Conservation (phyloP, 2,888 invertebrate species). For the Drosophila crucigera region DNA sequence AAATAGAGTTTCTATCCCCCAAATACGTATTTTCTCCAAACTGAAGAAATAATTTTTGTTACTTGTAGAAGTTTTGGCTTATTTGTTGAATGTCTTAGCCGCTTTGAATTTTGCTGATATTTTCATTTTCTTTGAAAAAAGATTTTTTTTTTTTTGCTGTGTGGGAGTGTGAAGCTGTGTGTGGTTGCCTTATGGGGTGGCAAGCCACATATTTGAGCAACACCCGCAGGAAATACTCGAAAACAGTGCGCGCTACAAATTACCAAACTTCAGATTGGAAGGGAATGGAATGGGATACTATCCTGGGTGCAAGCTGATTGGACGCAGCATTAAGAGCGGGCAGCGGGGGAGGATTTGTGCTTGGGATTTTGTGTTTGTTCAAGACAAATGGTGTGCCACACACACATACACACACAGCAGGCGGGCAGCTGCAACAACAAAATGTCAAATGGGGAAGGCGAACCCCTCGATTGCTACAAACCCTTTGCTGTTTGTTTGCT, state of each 20-base stretch:
- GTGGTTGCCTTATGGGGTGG: conserved; percentile 22
- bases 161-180: conserved; percentile 53
- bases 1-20: not conserved
- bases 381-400: conserved; percentile 59
- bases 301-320: conserved; percentile 68
- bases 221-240: conserved; percentile 79
- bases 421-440: conserved; percentile 66
- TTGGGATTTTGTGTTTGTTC: conserved; percentile 59
- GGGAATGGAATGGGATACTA: conserved; percentile 26
- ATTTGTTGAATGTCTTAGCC: not conserved
- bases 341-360: conserved; percentile 28
- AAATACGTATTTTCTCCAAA: not conserved
- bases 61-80: not conserved
- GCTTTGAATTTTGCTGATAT: not conserved
- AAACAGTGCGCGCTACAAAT: conserved; percentile 66
- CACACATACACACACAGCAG: conserved; percentile 47
- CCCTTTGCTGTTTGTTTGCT: conserved; percentile 56
- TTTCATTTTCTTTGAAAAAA: not conserved
- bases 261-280: conserved; percentile 49
- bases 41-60: not conserved
- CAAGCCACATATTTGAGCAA: conserved; percentile 68
- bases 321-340: conserved; percentile 35
- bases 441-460: not conserved
- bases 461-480: not conserved
- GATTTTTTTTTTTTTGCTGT: not conserved